Base-by-base conservation (phyloP, 1,140 invertebrate genomes). In the Cyclina sinensis region DNA sequence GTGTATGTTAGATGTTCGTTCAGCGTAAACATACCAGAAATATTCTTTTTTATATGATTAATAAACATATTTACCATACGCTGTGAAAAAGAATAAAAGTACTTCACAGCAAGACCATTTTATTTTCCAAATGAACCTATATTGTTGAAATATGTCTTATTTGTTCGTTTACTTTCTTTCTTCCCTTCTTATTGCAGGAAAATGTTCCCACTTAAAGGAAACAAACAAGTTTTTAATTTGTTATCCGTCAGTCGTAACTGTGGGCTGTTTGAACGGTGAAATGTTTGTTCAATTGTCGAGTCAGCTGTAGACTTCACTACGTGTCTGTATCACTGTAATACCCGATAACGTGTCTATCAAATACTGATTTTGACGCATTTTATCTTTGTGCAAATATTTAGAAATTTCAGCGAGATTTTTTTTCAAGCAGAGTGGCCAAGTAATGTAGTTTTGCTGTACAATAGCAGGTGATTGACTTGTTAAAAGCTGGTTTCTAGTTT, bases 361-460 rank as follows among this genome's bases (percentile, higher is more conserved):
- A 78, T 54, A 51, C 46, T 39, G 46, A 54, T 78, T 78, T 54
- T 32, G 21, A 30, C 30, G 43, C 48, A 54, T 54, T 27, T 78
- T 78, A 78, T 78, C 74, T 78, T 48, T 51, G 74, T 51, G 21
- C 74, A 78, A 78, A 78, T 78, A 78, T 78, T 78, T 78, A 54
- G 27, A 54, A 78, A 78, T 54, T 35, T 78, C 35, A 78, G 35
- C 48, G 65, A 54, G 12, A 48, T 74, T 51, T 32, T 37, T n/a
- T 76, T 78, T 78, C 46, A 54, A 51, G 74, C 21, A 35, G 54
- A 78, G 46, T 37, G 18, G 27, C 35, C 27, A 54, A 78, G 30
- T 54, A 78, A 51, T 30, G 46, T 51, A 78, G 4, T 21, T 70
- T 35, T 35, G 32, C 35, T 70, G 37, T 57, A 24, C n/a, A 37